Evolutionary conservation across 1,140 invertebrate species (phyloP).

Genomic region (Penaeus vannamei): DNA sequence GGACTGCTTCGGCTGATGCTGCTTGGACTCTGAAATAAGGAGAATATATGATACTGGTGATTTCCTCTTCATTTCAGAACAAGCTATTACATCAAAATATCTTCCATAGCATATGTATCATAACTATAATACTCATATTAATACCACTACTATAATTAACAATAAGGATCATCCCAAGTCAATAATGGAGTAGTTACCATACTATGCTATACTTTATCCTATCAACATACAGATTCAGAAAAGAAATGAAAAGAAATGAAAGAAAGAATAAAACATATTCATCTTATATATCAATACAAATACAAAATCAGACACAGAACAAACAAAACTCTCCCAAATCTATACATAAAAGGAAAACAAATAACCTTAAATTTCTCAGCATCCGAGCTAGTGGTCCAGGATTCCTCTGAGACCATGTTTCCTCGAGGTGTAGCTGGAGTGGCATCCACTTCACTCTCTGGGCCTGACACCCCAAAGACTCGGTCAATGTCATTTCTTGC

Average conservation of each 20-base stretch:
- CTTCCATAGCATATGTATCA: too few species aligned
- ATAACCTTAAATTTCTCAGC: constrained; percentile 62
- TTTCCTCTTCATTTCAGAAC: neutral
- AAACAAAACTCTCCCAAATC: neutral
- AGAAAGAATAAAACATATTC: too few species aligned
- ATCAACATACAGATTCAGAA: neutral
- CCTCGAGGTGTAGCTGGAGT: constrained; percentile 39
- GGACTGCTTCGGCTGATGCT: constrained; percentile 69
- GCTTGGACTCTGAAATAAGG: constrained; percentile 49
- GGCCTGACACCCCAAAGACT: constrained; percentile 76
- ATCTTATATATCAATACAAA: too few species aligned
- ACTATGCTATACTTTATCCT: neutral
- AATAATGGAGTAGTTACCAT: neutral
- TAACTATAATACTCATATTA: too few species aligned
- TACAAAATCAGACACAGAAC: neutral
- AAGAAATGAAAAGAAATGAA: neutral
- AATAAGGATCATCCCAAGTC: neutral
- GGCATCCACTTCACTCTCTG: constrained; percentile 66
- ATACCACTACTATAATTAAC: too few species aligned
- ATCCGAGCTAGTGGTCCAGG: constrained; percentile 38
- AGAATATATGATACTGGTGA: neutral
- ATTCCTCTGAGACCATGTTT: constrained; percentile 29
- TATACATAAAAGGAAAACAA: constrained; percentile 23
- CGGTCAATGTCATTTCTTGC: constrained; percentile 89
- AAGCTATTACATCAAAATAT: neutral